A percentile compares a stretch with the other conserved stretches of the same genome.
Conservation (phyloP, 2,888 invertebrate genomes). For the Salpingus planirostris region DNA sequence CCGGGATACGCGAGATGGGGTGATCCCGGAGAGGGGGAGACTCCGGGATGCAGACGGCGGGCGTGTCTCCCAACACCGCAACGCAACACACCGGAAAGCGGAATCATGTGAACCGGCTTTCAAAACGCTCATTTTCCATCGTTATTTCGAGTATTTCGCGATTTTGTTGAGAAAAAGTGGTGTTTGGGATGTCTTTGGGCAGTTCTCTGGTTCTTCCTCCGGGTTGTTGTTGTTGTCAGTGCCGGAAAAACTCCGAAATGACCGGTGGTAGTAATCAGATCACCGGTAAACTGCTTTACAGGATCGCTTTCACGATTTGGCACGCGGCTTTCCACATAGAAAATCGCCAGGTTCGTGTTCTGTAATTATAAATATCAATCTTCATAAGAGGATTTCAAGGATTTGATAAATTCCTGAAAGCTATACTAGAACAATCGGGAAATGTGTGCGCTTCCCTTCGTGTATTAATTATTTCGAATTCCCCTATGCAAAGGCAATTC, state of each 20-base stretch:
- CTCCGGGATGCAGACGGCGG: constrained; percentile 34
- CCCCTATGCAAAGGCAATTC: no score
- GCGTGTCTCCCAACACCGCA: constrained; percentile 27
- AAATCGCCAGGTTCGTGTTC: constrained; percentile 35
- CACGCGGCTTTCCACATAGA: constrained; percentile 64
- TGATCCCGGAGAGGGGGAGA: constrained; percentile 25
- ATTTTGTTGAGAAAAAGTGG: no score
- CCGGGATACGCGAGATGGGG: constrained; percentile 7
- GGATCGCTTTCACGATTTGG: constrained; percentile 67
- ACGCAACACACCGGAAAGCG: constrained; percentile 24
- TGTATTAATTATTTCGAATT: no score
- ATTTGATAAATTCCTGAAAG: no score
- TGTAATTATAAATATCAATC: no score
- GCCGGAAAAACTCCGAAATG: constrained; percentile 34
- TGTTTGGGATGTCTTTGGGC: no score
- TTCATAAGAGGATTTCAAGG: no score
- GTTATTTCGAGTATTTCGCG: no score
- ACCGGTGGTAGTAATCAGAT: constrained; percentile 40
- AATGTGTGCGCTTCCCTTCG: no score
- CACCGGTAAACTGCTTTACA: constrained; percentile 55
- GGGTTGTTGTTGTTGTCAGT: constrained; percentile 20
- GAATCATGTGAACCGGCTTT: no score
- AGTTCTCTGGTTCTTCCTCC: background rate
- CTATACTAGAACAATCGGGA: no score
- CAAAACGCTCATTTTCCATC: no score